These are phyloP conservation scores for Drosophila willistoni DNA, from an alignment of 1,140 invertebrate genomes.

Conservation along the genomic window DNA sequence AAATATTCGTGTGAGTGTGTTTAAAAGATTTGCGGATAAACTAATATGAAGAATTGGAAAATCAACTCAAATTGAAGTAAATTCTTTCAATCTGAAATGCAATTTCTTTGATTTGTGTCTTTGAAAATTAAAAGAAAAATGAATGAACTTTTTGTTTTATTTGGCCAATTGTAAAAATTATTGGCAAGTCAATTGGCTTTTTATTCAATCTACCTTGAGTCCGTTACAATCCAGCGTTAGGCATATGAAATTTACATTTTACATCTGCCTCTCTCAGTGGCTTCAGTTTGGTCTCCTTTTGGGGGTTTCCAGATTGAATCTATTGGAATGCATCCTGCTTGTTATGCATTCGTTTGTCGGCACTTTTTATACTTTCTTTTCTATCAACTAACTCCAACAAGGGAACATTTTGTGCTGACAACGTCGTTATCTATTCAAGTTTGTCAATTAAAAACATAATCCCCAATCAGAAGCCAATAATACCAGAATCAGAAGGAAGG, in stretches of 20 bases:
- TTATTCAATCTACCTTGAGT: too few species aligned
- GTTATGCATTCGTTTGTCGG: constrained; percentile 81
- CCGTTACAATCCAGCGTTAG: not conserved
- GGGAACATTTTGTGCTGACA: constrained; percentile 71
- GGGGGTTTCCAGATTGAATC: not conserved
- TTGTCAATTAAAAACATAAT: constrained; percentile 82
- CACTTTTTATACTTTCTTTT: constrained; percentile 59
- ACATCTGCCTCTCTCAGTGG: not conserved
- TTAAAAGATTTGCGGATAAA: constrained; percentile 17
- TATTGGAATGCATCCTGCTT: constrained; percentile 29
- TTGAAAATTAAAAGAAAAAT: too few species aligned
- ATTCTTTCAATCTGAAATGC: not conserved
- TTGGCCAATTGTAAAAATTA: too few species aligned
- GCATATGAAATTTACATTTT: constrained; percentile 18
- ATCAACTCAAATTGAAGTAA: constrained; percentile 4
- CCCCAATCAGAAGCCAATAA: constrained; percentile 81
- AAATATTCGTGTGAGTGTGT: constrained; percentile 38
- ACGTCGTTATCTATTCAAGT: constrained; percentile 81
- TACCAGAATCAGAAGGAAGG: constrained; percentile 45
- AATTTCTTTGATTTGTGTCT: too few species aligned
- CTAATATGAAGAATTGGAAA: constrained; percentile 21
- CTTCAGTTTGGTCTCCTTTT: too few species aligned
- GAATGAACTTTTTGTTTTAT: too few species aligned
- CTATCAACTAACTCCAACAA: constrained; percentile 8
- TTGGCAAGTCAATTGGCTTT: too few species aligned